Percentiles rank a stretch among this genome's conserved stretches.
Evolutionary conservation across 2,797 vertebrate species (phyloP).

Genomic region (Falco berigora): DNA sequence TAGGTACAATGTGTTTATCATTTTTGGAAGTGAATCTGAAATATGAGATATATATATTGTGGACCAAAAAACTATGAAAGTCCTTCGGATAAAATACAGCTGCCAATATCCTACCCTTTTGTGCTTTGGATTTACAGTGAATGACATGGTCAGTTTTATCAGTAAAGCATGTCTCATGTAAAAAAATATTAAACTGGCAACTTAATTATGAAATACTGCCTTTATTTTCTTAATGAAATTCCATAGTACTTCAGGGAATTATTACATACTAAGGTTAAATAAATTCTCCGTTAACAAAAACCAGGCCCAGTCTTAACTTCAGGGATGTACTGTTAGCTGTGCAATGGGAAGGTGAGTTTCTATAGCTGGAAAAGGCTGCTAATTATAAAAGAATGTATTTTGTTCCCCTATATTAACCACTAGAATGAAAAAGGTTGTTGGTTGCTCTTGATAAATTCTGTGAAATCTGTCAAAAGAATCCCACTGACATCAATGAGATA

Average conservation of each 20-base stretch:
- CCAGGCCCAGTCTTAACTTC: neutral
- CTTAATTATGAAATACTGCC: slow-evolving; percentile 35
- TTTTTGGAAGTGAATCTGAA: slow-evolving; percentile 9
- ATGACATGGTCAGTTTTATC: slow-evolving; percentile 1
- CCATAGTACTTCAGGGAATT: slow-evolving; percentile 41
- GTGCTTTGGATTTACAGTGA: neutral
- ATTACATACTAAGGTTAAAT: slow-evolving; percentile 19
- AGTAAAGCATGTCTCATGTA: neutral
- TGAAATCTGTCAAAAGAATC: neutral
- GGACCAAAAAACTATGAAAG: neutral
- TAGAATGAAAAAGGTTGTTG: neutral
- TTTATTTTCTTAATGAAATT: slow-evolving; percentile 57
- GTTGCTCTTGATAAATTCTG: neutral
- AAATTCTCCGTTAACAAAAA: slow-evolving; percentile 54
- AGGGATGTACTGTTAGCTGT: neutral
- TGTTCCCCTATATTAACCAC: neutral
- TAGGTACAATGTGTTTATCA: neutral
- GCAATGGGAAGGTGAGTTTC: neutral
- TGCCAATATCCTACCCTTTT: slow-evolving; percentile 35
- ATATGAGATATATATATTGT: neutral
- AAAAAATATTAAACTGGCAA: neutral
- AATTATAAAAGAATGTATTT: neutral
- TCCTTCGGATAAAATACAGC: neutral
- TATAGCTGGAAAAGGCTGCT: neutral
- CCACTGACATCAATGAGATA: neutral